Percentiles rank a stretch among this genome's conserved stretches.
Evolutionary conservation across 2,113 vertebrate species (phyloP).

Genomic region (Daubentonia madagascariensis): DNA sequence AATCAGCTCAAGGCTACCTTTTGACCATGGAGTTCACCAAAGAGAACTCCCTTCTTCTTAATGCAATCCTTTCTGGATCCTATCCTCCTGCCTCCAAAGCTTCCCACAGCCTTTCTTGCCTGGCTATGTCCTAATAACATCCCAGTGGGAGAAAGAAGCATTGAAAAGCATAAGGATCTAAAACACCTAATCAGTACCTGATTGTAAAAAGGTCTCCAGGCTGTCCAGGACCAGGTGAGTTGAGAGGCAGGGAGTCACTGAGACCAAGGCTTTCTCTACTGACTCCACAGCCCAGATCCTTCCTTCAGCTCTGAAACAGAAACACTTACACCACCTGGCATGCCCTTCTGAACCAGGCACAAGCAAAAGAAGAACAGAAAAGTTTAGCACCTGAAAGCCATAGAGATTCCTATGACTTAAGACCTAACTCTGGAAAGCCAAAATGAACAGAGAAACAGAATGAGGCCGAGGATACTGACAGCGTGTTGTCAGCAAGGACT

Average conservation of each 20-base stretch:
- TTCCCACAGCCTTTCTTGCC: conserved; percentile 1
- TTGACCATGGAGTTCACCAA: conserved; percentile 17
- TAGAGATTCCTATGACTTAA: conserved; percentile 16
- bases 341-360: background rate
- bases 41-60: background rate
- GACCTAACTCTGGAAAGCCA: conserved; percentile 31
- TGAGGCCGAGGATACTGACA: background rate
- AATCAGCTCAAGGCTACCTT: background rate
- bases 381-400: background rate
- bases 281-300: background rate
- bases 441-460: conserved; percentile 40
- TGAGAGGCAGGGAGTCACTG: background rate
- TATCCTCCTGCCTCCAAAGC: conserved; percentile 44
- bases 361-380: conserved; percentile 1
- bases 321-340: background rate
- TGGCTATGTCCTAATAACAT: background rate
- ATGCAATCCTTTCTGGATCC: background rate
- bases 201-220: background rate
- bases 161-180: background rate
- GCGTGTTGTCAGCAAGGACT: background rate
- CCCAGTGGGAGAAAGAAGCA: background rate
- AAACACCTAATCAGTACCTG: background rate
- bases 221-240: background rate
- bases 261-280: background rate
- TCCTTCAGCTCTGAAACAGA: conserved; percentile 12